Evolutionary conservation across 1,140 invertebrate species (phyloP).

Genomic region (Calycopis cecrops): DNA sequence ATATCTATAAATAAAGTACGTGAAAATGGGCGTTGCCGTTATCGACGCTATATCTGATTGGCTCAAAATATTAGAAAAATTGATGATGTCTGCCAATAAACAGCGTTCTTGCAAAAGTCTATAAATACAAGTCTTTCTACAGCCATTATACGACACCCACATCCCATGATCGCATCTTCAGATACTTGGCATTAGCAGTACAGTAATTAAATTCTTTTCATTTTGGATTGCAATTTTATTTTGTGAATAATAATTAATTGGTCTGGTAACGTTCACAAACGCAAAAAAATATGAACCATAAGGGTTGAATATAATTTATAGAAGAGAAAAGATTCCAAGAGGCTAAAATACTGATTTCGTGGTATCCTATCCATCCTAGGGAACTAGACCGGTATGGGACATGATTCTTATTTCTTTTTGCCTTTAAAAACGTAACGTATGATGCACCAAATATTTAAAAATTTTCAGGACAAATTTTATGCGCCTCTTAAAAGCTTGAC

Average conservation of each 20-base stretch:
- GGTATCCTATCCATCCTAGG: too few species aligned
- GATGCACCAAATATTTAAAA: too few species aligned
- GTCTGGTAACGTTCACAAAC: not conserved
- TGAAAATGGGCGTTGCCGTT: conserved; percentile 37
- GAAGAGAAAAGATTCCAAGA: too few species aligned
- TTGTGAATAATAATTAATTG: not conserved
- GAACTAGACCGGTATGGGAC: too few species aligned
- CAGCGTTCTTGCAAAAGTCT: conserved; percentile 10
- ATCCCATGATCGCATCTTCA: not conserved
- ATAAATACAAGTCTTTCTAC: not conserved
- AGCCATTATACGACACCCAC: conserved; percentile 4
- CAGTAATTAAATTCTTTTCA: conserved; percentile 3
- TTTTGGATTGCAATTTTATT: not conserved
- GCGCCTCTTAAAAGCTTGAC: too few species aligned
- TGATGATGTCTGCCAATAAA: conserved; percentile 22
- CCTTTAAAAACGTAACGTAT: too few species aligned
- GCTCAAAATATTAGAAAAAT: conserved; percentile 20
- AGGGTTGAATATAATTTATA: too few species aligned
- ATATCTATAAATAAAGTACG: too few species aligned
- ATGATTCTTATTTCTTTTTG: too few species aligned
- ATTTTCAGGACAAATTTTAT: too few species aligned
- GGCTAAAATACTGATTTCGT: too few species aligned
- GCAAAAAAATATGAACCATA: too few species aligned
- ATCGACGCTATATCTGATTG: conserved; percentile 24
- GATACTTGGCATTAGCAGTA: not conserved